A percentile compares a stretch with the other conserved stretches of the same genome.
These are phyloP conservation scores for Triplophysa rosa DNA, from an alignment of 2,113 vertebrate genomes.

Conservation along the genomic window DNA sequence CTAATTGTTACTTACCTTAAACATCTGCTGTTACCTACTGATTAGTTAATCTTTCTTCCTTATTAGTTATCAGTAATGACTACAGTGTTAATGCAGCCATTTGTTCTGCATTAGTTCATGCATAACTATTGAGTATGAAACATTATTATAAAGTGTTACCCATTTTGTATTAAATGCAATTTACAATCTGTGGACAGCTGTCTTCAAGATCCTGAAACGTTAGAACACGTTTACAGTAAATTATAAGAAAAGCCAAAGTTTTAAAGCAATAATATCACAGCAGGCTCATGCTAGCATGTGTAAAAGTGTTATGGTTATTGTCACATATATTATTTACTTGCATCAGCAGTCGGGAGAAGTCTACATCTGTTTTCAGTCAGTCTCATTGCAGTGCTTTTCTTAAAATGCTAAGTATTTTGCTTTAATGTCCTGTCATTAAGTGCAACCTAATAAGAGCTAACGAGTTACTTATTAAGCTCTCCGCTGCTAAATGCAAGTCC, in stretches of 20 bases:
- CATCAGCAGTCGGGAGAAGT: slow-evolving; percentile 11
- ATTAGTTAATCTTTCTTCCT: too few species aligned
- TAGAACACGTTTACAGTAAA: too few species aligned
- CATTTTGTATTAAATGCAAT: too few species aligned
- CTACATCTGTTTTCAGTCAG: slow-evolving; percentile 71
- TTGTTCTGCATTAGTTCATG: too few species aligned
- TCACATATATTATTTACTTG: slow-evolving; percentile 27
- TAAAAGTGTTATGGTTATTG: slow-evolving; percentile 33
- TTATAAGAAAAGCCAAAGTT: background rate
- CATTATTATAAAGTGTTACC: too few species aligned
- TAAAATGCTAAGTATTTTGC: slow-evolving; percentile 68
- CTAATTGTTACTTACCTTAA: too few species aligned
- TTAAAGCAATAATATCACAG: background rate
- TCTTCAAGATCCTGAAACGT: too few species aligned
- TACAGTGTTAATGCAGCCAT: too few species aligned
- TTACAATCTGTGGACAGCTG: too few species aligned
- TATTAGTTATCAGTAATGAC: too few species aligned
- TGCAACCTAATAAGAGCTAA: slow-evolving; percentile 92
- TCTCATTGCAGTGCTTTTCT: slow-evolving; percentile 58
- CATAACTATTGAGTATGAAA: too few species aligned
- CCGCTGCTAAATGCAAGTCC: slow-evolving; percentile 79
- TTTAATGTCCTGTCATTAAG: slow-evolving; percentile 87
- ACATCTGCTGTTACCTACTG: too few species aligned
- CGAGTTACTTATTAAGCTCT: slow-evolving; percentile 81
- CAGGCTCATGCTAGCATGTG: slow-evolving; percentile 21